Conservation (phyloP, 37 sponge, comb jelly and placozoan genomes). For the Aphrocallistes beatrix region DNA sequence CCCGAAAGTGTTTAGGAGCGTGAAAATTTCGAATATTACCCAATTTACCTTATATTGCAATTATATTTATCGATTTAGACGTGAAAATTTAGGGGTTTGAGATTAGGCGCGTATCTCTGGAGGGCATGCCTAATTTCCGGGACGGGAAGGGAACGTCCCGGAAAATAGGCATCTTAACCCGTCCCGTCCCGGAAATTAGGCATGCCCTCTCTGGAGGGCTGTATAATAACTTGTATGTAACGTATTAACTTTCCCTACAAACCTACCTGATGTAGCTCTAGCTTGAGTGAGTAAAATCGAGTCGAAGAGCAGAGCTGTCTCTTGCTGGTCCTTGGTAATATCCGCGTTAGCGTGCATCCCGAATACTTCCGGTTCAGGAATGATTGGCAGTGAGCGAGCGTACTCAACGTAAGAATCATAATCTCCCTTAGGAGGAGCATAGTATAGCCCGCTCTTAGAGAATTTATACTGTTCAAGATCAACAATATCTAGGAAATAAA, state of each 20-base stretch:
- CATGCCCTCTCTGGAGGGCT: no score
- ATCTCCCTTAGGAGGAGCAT: slow-evolving; percentile 76
- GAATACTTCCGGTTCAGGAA: slow-evolving; percentile 93
- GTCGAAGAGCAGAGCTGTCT: slow-evolving; percentile 85
- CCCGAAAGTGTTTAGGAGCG: no score
- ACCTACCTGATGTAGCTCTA: background rate
- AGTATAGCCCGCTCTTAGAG: slow-evolving; percentile 83
- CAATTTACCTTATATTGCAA: no score
- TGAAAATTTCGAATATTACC: no score
- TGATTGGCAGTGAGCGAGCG: slow-evolving; percentile 74
- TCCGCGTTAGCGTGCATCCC: slow-evolving; percentile 98
- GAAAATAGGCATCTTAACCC: no score
- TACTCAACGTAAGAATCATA: slow-evolving; percentile 87
- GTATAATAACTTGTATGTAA: background rate
- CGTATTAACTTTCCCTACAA: background rate
- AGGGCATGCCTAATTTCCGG: no score
- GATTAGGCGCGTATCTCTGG: no score
- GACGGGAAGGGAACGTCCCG: no score
- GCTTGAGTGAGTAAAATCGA: slow-evolving; percentile 93
- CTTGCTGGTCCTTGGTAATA: slow-evolving; percentile 99
- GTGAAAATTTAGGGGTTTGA: no score
- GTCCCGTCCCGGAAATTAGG: no score
- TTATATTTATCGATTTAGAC: no score
- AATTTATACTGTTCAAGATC: slow-evolving; percentile 47
- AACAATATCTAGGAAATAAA: slow-evolving; percentile 42